Base-by-base conservation (phyloP, 2,888 invertebrate species). In the Bellardia pandia region DNA sequence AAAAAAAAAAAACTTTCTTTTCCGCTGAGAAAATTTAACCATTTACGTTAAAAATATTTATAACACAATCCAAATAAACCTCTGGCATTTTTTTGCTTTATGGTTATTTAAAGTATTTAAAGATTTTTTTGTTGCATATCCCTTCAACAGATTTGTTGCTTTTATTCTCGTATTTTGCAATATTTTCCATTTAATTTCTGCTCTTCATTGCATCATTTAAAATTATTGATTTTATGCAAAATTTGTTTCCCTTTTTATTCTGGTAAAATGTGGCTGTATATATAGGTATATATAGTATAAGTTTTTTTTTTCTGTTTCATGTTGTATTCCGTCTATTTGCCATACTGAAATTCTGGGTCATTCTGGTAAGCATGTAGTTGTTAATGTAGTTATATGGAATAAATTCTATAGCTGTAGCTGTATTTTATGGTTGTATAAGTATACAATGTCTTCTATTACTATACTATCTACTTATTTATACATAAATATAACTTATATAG, bases 201-300 rank as follows among this genome's bases (percentile, higher is more conserved):
- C 85, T 82, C 64, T 75, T 87, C 77, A 85, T 85, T 72, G 85
- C 81, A 85, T 74, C 81, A 81, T 87, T 87, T 85, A 87, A 87
- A 82, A 85, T 78, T 85, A 87, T 87, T 78, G 87, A 87, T 87
- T 87, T 85, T 85, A 82, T 87, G 82, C 75, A 85, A 85, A 87
- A 85, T 79, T 78, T 81, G 64, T 82, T 82, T 74, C 53, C 75
- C 48, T 79, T 78, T 77, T 85, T 74, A 33, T 86, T 14, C 56
- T 45, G 56, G 11, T 53, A 48, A 60, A 60, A 74, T 53, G 3
- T 45, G 45, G 11, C 13, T 11, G 11, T 11, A 45, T 23, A 40
- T 40, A 40, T 8, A 40, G 8, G 8, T 40, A 40, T 8, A 40
- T 40, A 40, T 45, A 45, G 0, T 14, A 48, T 37, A 7, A 14